Conservation (phyloP, 1,140 invertebrate species). For the Brachionus calyciflorus region DNA sequence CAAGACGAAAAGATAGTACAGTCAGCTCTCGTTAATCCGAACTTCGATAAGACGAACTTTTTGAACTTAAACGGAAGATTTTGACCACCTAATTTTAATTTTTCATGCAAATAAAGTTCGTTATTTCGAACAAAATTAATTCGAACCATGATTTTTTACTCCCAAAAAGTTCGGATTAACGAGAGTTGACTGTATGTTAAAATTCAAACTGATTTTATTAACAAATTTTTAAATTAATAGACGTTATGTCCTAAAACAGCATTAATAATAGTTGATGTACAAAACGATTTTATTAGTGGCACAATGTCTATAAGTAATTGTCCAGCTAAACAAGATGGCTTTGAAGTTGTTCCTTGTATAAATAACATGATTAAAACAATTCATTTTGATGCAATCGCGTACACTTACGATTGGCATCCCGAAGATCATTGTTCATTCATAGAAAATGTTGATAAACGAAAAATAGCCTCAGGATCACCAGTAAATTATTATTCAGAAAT, state of each 20-base stretch:
- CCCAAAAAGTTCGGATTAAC: no score
- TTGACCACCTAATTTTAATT: no score
- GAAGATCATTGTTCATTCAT: constrained; percentile 92
- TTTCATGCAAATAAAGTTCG: no score
- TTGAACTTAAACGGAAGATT: no score
- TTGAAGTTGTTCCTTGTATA: constrained; percentile 70
- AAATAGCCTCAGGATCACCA: constrained; percentile 66
- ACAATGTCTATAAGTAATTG: constrained; percentile 87
- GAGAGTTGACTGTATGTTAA: no score
- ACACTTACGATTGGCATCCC: constrained; percentile 95
- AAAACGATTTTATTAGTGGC: constrained; percentile 95
- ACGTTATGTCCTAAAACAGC: constrained; percentile 59
- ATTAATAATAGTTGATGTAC: constrained; percentile 91
- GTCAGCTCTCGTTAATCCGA: no score
- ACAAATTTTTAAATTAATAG: background rate
- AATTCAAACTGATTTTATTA: no score
- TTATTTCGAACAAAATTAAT: no score
- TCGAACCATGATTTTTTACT: no score
- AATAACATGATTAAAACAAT: constrained; percentile 79
- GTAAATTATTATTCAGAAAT: constrained; percentile 54
- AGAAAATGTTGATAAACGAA: constrained; percentile 75
- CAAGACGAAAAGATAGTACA: no score
- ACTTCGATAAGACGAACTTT: no score
- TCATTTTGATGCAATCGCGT: constrained; percentile 85
- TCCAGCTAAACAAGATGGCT: constrained; percentile 77